phyloP scores from a whole-genome alignment of 2,797 vertebrate species.

The Acanthopagrus latus region DNA sequence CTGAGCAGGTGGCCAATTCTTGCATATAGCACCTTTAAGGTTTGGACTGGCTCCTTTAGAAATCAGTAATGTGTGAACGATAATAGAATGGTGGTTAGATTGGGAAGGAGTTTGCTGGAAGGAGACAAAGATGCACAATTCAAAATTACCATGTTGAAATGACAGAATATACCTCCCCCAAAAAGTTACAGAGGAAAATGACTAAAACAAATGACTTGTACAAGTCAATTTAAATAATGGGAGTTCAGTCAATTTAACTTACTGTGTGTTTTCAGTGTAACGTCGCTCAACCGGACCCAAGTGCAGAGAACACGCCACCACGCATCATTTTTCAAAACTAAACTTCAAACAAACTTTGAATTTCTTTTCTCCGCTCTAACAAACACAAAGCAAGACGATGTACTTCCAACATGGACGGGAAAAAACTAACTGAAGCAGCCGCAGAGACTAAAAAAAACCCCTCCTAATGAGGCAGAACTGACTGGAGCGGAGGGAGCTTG shows the following conservation, averaged over 20 bases:
- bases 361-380: not conserved
- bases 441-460: conserved; percentile 6
- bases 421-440: conserved; percentile 8
- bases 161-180: not conserved
- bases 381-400: not conserved
- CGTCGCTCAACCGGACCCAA: not conserved
- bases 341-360: conserved; percentile 1
- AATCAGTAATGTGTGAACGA: not conserved
- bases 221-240: not conserved
- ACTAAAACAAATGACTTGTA: not conserved
- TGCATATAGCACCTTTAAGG: too few relatives aligned
- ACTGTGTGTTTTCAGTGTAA: not conserved
- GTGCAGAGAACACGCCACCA: not conserved
- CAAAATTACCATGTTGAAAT: not conserved
- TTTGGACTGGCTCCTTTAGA: not conserved
- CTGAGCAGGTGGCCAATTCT: too few relatives aligned
- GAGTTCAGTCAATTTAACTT: conserved; percentile 2
- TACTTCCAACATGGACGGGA: not conserved
- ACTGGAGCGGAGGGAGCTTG: conserved; percentile 1
- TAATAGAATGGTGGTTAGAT: not conserved
- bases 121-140: not conserved
- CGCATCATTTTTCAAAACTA: not conserved
- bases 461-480: conserved; percentile 3
- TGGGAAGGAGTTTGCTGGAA: too few relatives aligned
- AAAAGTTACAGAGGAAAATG: too few relatives aligned